Percentiles rank a stretch among this genome's conserved stretches.
phyloP scores from a whole-genome alignment of 2,113 vertebrate genomes.

The Gymnocephalus cernua region DNA sequence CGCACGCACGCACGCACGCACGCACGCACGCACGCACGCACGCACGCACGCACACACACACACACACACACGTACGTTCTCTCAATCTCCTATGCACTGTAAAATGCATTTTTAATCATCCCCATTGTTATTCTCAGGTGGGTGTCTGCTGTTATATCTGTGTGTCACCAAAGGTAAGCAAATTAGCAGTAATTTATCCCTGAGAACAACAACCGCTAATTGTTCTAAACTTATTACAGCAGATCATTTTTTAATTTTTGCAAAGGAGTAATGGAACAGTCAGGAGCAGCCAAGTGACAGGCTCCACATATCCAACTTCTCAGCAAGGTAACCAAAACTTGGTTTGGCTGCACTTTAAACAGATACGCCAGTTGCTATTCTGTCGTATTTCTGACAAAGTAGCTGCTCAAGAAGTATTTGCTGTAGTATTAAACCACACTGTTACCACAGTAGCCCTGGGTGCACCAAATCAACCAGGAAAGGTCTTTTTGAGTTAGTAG shows the following conservation, averaged over 20 bases:
- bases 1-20: not conserved
- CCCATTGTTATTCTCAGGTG: constrained; percentile 36
- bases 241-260: no score
- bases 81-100: constrained; percentile 24
- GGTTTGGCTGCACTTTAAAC: no score
- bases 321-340: not conserved
- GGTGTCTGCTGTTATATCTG: constrained; percentile 26
- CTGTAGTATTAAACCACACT: no score
- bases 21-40: not conserved
- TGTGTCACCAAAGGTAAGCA: constrained; percentile 23
- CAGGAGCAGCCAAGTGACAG: not conserved
- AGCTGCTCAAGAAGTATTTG: no score
- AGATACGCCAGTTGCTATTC: no score
- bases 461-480: not conserved
- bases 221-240: no score
- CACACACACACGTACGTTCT: not conserved
- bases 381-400: no score
- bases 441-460: no score
- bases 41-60: constrained; percentile 20
- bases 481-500: not conserved
- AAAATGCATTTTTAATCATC: constrained; percentile 53
- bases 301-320: not conserved
- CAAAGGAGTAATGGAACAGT: no score
- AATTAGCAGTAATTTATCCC: constrained; percentile 5
- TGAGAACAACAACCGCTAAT: not conserved